Evolutionary conservation across 2,888 invertebrate genomes (phyloP).

Genomic region (Acanthosepion pharaonis): DNA sequence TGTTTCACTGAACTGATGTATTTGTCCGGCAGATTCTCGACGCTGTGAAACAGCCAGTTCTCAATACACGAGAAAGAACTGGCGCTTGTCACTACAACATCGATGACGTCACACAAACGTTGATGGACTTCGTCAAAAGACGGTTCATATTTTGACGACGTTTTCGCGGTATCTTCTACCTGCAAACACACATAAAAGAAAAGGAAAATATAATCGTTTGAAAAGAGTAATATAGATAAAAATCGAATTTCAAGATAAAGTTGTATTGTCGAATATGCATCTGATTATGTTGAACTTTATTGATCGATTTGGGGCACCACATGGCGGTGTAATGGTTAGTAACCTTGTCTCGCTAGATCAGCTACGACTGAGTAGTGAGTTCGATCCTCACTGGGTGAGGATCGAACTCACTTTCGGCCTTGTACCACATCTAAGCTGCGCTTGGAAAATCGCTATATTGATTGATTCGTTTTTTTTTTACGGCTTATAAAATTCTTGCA

Average conservation of each 20-base stretch:
- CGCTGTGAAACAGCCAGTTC: constrained; percentile 67
- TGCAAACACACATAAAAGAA: neutral
- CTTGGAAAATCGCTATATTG: too few species aligned
- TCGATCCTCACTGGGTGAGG: too few species aligned
- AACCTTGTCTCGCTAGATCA: too few species aligned
- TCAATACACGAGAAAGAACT: constrained; percentile 69
- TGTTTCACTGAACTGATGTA: constrained; percentile 63
- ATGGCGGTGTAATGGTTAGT: too few species aligned
- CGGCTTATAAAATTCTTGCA: too few species aligned
- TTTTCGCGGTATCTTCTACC: constrained; percentile 36
- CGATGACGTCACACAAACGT: constrained; percentile 68
- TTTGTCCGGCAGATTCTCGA: constrained; percentile 63
- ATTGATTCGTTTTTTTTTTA: too few species aligned
- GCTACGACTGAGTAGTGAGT: too few species aligned
- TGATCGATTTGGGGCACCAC: too few species aligned
- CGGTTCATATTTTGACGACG: constrained; percentile 64
- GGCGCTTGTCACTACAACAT: constrained; percentile 70
- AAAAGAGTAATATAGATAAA: neutral
- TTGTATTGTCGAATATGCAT: too few species aligned
- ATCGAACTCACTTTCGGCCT: too few species aligned
- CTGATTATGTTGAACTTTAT: too few species aligned
- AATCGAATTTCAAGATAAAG: neutral
- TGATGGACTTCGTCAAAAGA: constrained; percentile 64
- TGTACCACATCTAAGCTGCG: too few species aligned
- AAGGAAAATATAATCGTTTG: neutral